Evolutionary conservation across 2,888 invertebrate genomes (phyloP), one percentile per base, ranked within the genome.

Genomic region (Tridacna crocea): DNA sequence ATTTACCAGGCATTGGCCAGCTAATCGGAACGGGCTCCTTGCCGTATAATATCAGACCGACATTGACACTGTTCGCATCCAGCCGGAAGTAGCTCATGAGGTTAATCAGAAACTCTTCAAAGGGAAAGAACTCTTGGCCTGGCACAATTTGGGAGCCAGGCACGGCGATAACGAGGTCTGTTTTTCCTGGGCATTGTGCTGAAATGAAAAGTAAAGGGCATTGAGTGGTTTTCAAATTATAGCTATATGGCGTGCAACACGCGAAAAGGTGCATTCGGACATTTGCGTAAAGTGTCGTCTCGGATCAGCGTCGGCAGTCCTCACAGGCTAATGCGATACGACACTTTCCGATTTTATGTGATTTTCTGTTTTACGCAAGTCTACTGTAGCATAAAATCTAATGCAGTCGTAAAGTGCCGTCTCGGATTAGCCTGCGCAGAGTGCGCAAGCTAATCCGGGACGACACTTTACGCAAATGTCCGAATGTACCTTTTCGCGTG

Each of bases 51-150:
- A 90, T 83, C 0, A 88, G 81, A 6, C 89, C 89, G 55, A 90
- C 58, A 60, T 88, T 90, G 0, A 88, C 78, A 27, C 85, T 80
- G 4, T 87, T 84, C 13, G 55, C 22, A 48, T 80, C 84, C 17
- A 90, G 74, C 15, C 75, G 76, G 72, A 88, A 88, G 68, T 85
- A 88, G 76, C 88, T 88, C n/a, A 87, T 82, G 0, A 90, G 80
- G 73, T 85, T 87, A 13, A 84, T 85, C 8, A 90, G 82, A 75
- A 90, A 90, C n/a, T 79, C 75, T 77, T 90, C 89, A 79, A 90
- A 87, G 60, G 88, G 88, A 19, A 88, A 87, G 77, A 90, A 90
- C 79, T 90, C 88, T 77, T 88, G 87, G 15, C 86, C 87, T 0
- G 88, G 89, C 51, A 90, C 85, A 4, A 68, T 72, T 13, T 83